These are phyloP conservation scores for Alouatta palliata DNA, from an alignment of 2,113 vertebrate genomes.

Conservation along the genomic window DNA sequence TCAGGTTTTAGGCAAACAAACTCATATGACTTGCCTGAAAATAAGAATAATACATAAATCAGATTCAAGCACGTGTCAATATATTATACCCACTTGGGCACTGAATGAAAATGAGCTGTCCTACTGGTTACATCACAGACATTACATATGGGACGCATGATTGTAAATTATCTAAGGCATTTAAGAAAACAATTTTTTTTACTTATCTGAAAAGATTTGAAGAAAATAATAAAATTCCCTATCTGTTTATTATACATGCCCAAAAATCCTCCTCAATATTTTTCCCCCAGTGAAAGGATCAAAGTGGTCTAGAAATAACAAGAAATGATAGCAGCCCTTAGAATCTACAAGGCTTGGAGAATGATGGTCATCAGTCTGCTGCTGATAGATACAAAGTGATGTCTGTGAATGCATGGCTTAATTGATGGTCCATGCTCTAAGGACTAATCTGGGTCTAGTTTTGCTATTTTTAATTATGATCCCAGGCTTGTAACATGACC, in stretches of 20 bases:
- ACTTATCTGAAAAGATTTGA: neutral
- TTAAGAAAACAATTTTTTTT: neutral
- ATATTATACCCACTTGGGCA: neutral
- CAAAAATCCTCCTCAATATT: neutral
- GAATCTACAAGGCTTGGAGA: neutral
- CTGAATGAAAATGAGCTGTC: neutral
- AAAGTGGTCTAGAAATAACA: neutral
- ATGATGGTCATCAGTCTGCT: neutral
- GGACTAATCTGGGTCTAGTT: neutral
- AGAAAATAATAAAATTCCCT: slow-evolving; percentile 9
- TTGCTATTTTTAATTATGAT: neutral
- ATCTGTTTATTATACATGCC: neutral
- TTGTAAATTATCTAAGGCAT: neutral
- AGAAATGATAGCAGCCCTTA: neutral
- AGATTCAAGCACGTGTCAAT: neutral
- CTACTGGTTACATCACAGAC: neutral
- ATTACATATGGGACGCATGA: neutral
- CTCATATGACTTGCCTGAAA: neutral
- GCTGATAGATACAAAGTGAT: neutral
- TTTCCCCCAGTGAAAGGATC: neutral
- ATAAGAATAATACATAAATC: slow-evolving; percentile 23
- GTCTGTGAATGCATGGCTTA: neutral
- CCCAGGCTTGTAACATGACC: neutral
- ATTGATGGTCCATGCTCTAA: neutral
- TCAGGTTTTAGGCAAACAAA: neutral